Conservation (phyloP, 2,888 invertebrate species). For the Chesias legatella region DNA sequence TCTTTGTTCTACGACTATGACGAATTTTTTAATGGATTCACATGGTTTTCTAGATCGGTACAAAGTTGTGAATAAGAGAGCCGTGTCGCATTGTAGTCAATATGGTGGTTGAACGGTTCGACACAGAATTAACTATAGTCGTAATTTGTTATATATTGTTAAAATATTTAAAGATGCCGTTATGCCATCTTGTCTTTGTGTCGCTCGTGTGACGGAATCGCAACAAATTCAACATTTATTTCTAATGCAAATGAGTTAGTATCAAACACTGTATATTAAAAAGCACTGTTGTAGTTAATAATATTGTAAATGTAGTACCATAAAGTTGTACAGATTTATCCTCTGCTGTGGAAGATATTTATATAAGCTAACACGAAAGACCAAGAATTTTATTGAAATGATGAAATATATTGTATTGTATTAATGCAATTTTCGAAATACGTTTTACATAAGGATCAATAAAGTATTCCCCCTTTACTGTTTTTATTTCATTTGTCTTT, state of each 20-base stretch:
- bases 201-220: constrained; percentile 19
- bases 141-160: constrained; percentile 28
- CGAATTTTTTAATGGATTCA: constrained; percentile 26
- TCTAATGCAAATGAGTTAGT: constrained; percentile 6
- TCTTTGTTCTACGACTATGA: no score
- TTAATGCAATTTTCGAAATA: constrained; percentile 77
- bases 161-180: constrained; percentile 24
- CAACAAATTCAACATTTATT: constrained; percentile 3
- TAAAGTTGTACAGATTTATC: constrained; percentile 69
- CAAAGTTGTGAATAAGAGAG: constrained; percentile 16
- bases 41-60: constrained; percentile 22
- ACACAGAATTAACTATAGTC: constrained; percentile 7
- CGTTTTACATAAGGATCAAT: constrained; percentile 79
- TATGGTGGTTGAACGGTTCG: constrained; percentile 21
- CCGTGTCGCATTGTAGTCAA: constrained; percentile 17
- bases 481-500: constrained; percentile 48
- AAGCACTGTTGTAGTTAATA: constrained; percentile 45
- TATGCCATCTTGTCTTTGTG: constrained; percentile 14
- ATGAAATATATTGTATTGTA: constrained; percentile 77
- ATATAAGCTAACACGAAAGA: constrained; percentile 62
- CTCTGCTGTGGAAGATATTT: constrained; percentile 63
- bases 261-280: constrained; percentile 56
- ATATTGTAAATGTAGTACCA: constrained; percentile 60
- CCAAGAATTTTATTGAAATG: constrained; percentile 75
- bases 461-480: constrained; percentile 71